These are phyloP conservation scores for Caenorhabditis macrosperma DNA, from an alignment of 2,888 invertebrate species.

Conservation along the genomic window DNA sequence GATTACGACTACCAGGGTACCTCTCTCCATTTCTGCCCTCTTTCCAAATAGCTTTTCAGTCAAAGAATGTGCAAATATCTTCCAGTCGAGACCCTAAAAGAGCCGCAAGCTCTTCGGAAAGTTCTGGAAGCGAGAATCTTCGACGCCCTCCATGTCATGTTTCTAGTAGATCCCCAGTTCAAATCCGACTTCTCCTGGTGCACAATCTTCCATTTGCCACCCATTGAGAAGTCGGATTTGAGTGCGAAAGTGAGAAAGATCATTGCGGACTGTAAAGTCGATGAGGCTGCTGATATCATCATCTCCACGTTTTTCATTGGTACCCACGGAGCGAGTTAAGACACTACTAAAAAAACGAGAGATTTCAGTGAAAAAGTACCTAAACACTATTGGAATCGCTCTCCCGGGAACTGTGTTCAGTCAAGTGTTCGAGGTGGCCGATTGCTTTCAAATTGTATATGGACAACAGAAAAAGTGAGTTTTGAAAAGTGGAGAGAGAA, in stretches of 20 bases:
- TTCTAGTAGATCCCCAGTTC: slow-evolving; percentile 62
- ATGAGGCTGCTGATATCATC: slow-evolving; percentile 30
- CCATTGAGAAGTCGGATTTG: slow-evolving; percentile 24
- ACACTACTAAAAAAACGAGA: too few species aligned
- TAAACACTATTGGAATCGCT: slow-evolving; percentile 24
- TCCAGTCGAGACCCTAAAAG: slow-evolving; percentile 71
- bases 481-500: too few species aligned
- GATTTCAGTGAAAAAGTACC: slow-evolving; percentile 42
- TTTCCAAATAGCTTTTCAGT: slow-evolving; percentile 19
- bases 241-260: slow-evolving; percentile 41
- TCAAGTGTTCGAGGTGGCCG: slow-evolving; percentile 54
- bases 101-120: slow-evolving; percentile 63
- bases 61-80: slow-evolving; percentile 72
- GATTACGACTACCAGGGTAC: slow-evolving; percentile 73
- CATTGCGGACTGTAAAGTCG: slow-evolving; percentile 56
- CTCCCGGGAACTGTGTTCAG: slow-evolving; percentile 41
- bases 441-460: slow-evolving; percentile 52
- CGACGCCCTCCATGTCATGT: slow-evolving; percentile 70
- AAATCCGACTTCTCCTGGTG: slow-evolving; percentile 67
- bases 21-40: background rate
- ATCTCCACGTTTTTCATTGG: slow-evolving; percentile 45
- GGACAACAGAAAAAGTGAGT: slow-evolving; percentile 50
- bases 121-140: slow-evolving; percentile 66
- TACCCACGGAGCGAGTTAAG: too few species aligned
- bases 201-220: slow-evolving; percentile 60